phyloP scores from a whole-genome alignment of 2,113 vertebrate species.

The Planiliza haematocheilus region DNA sequence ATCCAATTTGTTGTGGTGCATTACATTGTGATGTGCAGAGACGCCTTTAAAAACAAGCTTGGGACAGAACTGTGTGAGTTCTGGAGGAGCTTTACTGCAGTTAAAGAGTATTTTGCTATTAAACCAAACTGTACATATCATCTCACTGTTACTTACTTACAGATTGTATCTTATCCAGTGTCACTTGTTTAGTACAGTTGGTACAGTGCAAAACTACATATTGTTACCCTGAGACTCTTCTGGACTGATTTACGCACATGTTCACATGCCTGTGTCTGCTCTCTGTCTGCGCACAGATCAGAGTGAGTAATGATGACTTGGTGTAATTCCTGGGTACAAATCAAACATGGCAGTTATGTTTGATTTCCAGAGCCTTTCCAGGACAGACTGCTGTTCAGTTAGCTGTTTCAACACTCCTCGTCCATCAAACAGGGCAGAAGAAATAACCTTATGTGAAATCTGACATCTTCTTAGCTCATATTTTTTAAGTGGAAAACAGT shows the following conservation, averaged over 20 bases:
- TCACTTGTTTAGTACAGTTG: conserved; percentile 14
- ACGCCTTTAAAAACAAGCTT: neutral
- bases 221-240: conserved; percentile 8
- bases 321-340: conserved; percentile 31
- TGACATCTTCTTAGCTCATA: neutral
- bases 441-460: conserved; percentile 8
- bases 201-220: neutral
- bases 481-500: neutral
- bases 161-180: conserved; percentile 17
- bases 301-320: conserved; percentile 45
- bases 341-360: conserved; percentile 24
- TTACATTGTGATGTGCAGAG: too few species aligned
- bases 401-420: neutral
- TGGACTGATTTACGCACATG: conserved; percentile 32
- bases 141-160: neutral
- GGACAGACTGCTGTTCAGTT: conserved; percentile 14
- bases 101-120: conserved; percentile 6
- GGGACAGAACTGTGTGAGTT: neutral
- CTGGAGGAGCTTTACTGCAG: neutral
- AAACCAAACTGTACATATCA: neutral
- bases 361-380: neutral
- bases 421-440: conserved; percentile 20
- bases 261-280: conserved; percentile 28
- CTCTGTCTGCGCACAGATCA: conserved; percentile 30
- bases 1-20: too few species aligned